Base-by-base conservation (phyloP, 2,888 invertebrate genomes). In the Parasteatoda lunata region DNA sequence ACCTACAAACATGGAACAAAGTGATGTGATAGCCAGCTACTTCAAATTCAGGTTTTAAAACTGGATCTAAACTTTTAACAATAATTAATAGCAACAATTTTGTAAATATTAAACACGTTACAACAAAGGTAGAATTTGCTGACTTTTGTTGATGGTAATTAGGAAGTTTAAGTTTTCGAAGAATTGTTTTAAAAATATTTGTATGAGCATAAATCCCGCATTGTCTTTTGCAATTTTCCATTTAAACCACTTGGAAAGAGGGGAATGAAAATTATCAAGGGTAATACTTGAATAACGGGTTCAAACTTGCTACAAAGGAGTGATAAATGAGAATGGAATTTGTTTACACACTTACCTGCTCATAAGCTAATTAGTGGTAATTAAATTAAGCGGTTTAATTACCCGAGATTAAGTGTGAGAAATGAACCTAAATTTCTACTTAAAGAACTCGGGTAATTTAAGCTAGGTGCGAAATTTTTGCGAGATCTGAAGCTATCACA, bases 381-480 rank as follows among this genome's bases (percentile, higher is more conserved):
- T 82, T 87, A 87, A 87, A 87, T 87, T 81, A 82, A 87, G 72
- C 49, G 52, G 80, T 87, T 87, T 87, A 82, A 87, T 87, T 82
- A 81, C 81, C 82, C 73, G 64, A 77, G 77, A 87, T 82, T 82
- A 82, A 82, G 73, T 48, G 77, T 82, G 86, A 75, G 82, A 77
- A 87, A 82, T 87, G 81, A 82, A 78, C 51, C 68, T 64, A 76
- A 69, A 64, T 11, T 54, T 68, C 68, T 72, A 66, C n/a, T 84
- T 66, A 77, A 71, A 65, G 76, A 72, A 72, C 71, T 77, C 51
- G 51, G 59, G 66, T 69, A 13, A 65, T 65, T 82, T 51, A 69
- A 54, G 78, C n/a, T 59, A 9, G 59, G n/a, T 59, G n/a, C 11
- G 9, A n/a, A 59, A 59, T 4, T 9, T 30, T 30, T 30, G 30